These are phyloP conservation scores for Drosophila recens DNA, from an alignment of 2,888 invertebrate species.

Conservation along the genomic window DNA sequence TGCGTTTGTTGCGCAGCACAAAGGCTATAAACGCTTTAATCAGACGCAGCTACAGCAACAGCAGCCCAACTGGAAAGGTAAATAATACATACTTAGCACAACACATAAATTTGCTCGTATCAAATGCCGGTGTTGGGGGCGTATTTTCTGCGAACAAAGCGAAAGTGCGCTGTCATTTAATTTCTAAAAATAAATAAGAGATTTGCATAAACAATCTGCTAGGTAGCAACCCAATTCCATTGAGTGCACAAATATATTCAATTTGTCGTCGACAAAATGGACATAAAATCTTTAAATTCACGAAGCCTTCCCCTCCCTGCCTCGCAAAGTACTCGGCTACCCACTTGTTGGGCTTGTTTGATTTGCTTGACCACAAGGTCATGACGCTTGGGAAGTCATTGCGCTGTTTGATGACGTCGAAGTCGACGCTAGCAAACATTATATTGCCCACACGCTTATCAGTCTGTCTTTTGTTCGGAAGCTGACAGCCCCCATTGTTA, in stretches of 20 bases:
- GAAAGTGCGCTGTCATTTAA: slow-evolving; percentile 27
- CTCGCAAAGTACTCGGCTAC: slow-evolving; percentile 29
- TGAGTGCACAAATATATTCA: slow-evolving; percentile 22
- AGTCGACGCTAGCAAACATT: slow-evolving; percentile 30
- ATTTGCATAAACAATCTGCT: slow-evolving; percentile 58
- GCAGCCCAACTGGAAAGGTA: slow-evolving; percentile 45
- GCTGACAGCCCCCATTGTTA: slow-evolving; percentile 29
- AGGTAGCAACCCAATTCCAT: slow-evolving; percentile 5
- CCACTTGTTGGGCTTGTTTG: slow-evolving; percentile 70
- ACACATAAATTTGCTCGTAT: not conserved
- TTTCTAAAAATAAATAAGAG: slow-evolving; percentile 62
- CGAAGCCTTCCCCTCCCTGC: not conserved
- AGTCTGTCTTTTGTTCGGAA: slow-evolving; percentile 25
- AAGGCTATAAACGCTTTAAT: slow-evolving; percentile 43
- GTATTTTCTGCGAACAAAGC: slow-evolving; percentile 31
- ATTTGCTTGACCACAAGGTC: slow-evolving; percentile 61
- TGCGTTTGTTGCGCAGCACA: slow-evolving; percentile 57
- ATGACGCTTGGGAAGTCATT: slow-evolving; percentile 48
- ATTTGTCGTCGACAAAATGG: slow-evolving; percentile 8
- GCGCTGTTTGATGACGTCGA: slow-evolving; percentile 32
- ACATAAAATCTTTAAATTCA: slow-evolving; percentile 12
- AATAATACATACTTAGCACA: slow-evolving; percentile 23
- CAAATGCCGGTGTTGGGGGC: slow-evolving; percentile 18
- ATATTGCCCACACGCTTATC: slow-evolving; percentile 41
- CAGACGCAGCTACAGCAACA: slow-evolving; percentile 34